Conservation (phyloP, 2,113 vertebrate genomes). For the Ictalurus furcatus region DNA sequence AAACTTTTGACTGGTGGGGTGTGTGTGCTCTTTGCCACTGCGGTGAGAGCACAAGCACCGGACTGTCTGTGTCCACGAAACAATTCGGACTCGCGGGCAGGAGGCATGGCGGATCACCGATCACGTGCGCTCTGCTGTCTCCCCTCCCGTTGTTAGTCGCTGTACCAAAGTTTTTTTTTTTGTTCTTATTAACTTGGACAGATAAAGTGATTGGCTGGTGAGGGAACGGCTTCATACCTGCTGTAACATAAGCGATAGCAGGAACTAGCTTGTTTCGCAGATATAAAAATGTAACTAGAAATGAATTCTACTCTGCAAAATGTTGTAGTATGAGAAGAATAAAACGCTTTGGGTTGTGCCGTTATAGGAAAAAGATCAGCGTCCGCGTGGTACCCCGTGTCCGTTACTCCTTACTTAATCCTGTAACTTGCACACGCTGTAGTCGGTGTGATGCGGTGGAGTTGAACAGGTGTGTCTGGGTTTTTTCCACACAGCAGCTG, state of each 20-base stretch:
- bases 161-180: background rate
- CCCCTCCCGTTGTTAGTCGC: too few relatives aligned
- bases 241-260: background rate
- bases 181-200: background rate
- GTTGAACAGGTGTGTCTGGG: background rate
- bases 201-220: background rate
- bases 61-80: too few relatives aligned
- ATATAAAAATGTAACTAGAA: background rate
- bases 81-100: too few relatives aligned
- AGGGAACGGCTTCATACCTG: background rate
- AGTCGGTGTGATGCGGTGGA: background rate
- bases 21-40: too few relatives aligned
- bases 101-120: too few relatives aligned
- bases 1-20: too few relatives aligned
- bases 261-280: background rate
- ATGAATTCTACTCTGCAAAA: background rate
- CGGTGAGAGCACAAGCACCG: too few relatives aligned
- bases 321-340: background rate
- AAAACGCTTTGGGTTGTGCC: background rate
- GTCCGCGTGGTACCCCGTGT: background rate
- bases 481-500: background rate
- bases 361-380: background rate
- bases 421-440: background rate
- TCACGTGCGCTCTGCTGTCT: too few relatives aligned
- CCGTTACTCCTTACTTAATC: background rate